phyloP scores from a whole-genome alignment of 2,888 invertebrate genomes.

The Synergus gifuensis region DNA sequence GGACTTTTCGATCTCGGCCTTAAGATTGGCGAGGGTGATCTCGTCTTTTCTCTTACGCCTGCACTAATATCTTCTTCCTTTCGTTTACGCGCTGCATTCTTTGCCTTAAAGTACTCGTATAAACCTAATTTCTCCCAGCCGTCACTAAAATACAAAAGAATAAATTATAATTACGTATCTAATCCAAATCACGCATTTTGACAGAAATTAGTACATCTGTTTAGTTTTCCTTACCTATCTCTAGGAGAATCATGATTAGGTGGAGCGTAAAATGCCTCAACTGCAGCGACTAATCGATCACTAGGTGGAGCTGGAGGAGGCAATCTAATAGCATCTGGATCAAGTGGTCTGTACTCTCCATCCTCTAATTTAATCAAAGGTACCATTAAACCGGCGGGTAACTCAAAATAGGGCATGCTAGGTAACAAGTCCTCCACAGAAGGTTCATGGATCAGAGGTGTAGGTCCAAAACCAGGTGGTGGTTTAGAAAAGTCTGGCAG shows the following conservation, averaged over 20 bases:
- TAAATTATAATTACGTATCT: background rate
- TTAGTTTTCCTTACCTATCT: constrained; percentile 84
- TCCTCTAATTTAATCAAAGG: constrained; percentile 97
- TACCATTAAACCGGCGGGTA: constrained; percentile 98
- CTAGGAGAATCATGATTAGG: constrained; percentile 97
- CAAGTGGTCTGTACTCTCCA: constrained; percentile 92
- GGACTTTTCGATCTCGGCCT: constrained; percentile 86
- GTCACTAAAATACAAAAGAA: constrained; percentile 82
- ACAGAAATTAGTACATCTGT: background rate
- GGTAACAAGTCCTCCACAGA: constrained; percentile 89
- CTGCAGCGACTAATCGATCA: constrained; percentile 93
- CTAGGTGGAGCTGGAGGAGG: constrained; percentile 97
- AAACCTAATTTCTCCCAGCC: constrained; percentile 99
- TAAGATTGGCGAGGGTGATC: constrained; percentile 89
- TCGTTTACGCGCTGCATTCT: constrained; percentile 92
- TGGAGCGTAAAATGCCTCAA: constrained; percentile 97
- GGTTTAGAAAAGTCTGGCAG: constrained; percentile 91
- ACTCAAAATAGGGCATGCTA: constrained; percentile 95
- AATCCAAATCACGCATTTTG: background rate
- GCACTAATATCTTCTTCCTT: constrained; percentile 90
- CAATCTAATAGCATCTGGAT: constrained; percentile 93
- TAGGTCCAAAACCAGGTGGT: constrained; percentile 87
- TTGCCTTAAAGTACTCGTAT: constrained; percentile 98
- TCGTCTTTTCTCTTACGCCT: constrained; percentile 86
- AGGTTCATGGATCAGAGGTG: constrained; percentile 75